A percentile compares a stretch with the other conserved stretches of the same genome.
Conservation (phyloP, 1,140 invertebrate species). For the Asbolus verrucosus region DNA sequence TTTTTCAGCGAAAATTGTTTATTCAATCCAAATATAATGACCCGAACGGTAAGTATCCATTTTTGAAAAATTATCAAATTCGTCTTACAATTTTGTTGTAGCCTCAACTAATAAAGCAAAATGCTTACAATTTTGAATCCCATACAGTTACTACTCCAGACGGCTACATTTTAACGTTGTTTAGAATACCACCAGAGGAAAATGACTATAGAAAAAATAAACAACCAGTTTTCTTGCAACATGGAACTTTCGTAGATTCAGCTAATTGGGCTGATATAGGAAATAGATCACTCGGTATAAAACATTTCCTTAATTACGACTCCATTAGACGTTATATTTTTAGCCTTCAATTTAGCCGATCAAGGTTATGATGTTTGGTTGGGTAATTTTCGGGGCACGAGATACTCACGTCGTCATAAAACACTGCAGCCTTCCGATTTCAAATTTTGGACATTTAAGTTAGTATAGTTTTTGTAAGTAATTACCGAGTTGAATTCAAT, state of each 20-base stretch:
- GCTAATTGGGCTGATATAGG: slow-evolving; percentile 73
- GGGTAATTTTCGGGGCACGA: slow-evolving; percentile 55
- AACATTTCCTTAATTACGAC: no score
- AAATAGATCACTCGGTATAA: slow-evolving; percentile 67
- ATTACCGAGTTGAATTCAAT: no score
- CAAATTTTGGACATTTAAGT: background rate
- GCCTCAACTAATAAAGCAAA: no score
- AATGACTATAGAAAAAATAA: background rate
- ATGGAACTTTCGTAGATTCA: slow-evolving; percentile 75
- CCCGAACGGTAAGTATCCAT: no score
- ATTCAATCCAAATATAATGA: no score
- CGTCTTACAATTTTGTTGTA: no score
- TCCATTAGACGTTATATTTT: no score
- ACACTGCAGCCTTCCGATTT: background rate
- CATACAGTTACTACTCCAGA: slow-evolving; percentile 70
- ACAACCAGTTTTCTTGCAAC: slow-evolving; percentile 71
- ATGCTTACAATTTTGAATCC: no score
- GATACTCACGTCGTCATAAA: background rate
- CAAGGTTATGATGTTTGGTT: slow-evolving; percentile 7
- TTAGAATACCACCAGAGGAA: slow-evolving; percentile 69
- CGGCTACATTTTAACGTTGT: slow-evolving; percentile 77
- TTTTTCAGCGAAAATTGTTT: no score
- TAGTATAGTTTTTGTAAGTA: no score
- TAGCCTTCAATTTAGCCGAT: background rate
- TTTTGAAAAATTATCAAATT: no score